A percentile compares a stretch with the other conserved stretches of the same genome.
Evolutionary conservation across 2,888 invertebrate species (phyloP).

Genomic region (Graphium colonna): DNA sequence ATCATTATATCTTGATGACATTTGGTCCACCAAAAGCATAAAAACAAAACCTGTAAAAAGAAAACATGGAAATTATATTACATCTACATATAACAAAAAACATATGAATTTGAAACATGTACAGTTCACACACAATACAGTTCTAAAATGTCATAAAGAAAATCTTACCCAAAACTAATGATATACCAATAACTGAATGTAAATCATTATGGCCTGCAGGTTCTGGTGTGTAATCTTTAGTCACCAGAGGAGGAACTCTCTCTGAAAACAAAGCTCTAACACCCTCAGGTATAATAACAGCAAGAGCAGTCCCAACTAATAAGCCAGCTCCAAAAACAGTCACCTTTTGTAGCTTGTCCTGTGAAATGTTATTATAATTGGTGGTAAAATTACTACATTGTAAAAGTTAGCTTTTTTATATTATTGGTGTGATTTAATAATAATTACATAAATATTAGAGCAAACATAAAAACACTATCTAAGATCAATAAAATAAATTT

Average conservation of each 20-base stretch:
- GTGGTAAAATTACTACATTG: no score
- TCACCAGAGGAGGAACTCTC: constrained; percentile 43
- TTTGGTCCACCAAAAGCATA: constrained; percentile 97
- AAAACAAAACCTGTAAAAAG: constrained; percentile 92
- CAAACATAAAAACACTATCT: no score
- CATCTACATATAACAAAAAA: no score
- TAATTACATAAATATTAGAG: no score
- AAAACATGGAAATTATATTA: no score
- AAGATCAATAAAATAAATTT: no score
- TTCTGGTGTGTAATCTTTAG: constrained; percentile 59
- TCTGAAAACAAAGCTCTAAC: constrained; percentile 88
- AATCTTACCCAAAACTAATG: constrained; percentile 87
- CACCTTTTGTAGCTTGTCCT: constrained; percentile 96
- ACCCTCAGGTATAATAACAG: constrained; percentile 99
- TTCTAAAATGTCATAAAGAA: background rate
- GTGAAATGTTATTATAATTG: constrained; percentile 43
- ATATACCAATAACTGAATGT: constrained; percentile 93
- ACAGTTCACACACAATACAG: background rate
- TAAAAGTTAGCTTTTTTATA: no score
- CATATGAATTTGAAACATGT: background rate
- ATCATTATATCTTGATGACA: constrained; percentile 79
- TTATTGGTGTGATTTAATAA: no score
- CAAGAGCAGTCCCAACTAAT: constrained; percentile 97
- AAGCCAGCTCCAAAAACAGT: constrained; percentile 98
- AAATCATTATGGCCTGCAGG: constrained; percentile 77